These are phyloP conservation scores for Listrodromus nycthemerus DNA, from an alignment of 2,888 invertebrate genomes.

Conservation along the genomic window DNA sequence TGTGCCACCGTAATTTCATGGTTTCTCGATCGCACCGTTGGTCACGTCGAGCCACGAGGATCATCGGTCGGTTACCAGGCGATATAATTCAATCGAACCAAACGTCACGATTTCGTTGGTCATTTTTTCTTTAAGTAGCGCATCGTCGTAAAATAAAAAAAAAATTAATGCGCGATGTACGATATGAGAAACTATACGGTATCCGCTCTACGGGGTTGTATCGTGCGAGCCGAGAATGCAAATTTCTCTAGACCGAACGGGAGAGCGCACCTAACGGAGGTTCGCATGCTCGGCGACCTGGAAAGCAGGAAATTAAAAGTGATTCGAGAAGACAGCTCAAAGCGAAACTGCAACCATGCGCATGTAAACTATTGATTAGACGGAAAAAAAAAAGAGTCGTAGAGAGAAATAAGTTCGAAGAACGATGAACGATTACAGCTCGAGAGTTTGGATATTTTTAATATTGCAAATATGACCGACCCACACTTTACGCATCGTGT, in stretches of 20 bases:
- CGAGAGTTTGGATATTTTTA: neutral
- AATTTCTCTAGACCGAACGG: slow-evolving; percentile 39
- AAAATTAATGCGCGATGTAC: neutral
- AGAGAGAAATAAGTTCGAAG: neutral
- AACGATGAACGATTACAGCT: neutral
- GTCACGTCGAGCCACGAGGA: slow-evolving; percentile 31
- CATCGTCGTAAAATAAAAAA: neutral
- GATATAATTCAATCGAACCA: slow-evolving; percentile 4
- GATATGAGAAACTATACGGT: neutral
- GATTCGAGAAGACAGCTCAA: slow-evolving; percentile 11
- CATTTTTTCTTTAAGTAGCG: neutral
- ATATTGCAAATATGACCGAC: neutral
- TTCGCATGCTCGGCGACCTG: slow-evolving; percentile 41
- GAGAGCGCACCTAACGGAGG: slow-evolving; percentile 19
- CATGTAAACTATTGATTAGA: neutral
- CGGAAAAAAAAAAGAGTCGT: neutral
- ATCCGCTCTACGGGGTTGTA: neutral
- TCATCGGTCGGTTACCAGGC: slow-evolving; percentile 38
- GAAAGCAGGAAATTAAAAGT: slow-evolving; percentile 60
- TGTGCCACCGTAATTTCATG: slow-evolving; percentile 63
- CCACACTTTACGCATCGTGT: neutral
- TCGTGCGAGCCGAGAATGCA: slow-evolving; percentile 29
- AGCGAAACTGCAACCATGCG: neutral
- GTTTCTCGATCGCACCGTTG: slow-evolving; percentile 48
- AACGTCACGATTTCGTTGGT: slow-evolving; percentile 13